Percentiles rank a stretch among this genome's conserved stretches.
Evolutionary conservation across 2,888 invertebrate genomes (phyloP).

Genomic region (Cremastinae sp.): DNA sequence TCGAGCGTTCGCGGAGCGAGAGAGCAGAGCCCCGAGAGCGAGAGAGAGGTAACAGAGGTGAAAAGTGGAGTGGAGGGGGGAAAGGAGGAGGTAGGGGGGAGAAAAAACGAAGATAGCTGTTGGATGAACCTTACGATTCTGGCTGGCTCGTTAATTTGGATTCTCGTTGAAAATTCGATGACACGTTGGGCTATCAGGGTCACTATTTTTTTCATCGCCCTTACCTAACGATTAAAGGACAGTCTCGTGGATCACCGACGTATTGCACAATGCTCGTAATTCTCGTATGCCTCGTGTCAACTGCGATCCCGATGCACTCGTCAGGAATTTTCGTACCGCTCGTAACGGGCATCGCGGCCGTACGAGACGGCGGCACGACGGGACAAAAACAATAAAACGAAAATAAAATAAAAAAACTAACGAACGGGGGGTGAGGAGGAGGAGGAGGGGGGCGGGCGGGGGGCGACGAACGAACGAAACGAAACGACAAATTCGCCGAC

Average conservation of each 20-base stretch:
- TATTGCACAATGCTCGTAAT: conserved; percentile 55
- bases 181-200: neutral
- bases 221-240: conserved; percentile 62
- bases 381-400: conserved; percentile 14
- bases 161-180: neutral
- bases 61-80: conserved; percentile 2
- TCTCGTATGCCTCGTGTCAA: conserved; percentile 54
- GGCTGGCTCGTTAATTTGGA: conserved; percentile 22
- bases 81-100: conserved; percentile 4
- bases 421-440: conserved; percentile 17
- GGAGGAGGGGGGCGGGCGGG: no score
- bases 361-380: conserved; percentile 54
- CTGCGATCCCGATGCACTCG: conserved; percentile 64
- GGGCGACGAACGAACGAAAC: conserved; percentile 46
- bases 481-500: conserved; percentile 34
- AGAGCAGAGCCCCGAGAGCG: conserved; percentile 25
- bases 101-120: conserved; percentile 14
- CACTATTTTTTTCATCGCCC: conserved; percentile 35
- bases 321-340: conserved; percentile 66
- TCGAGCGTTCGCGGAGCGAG: conserved; percentile 41
- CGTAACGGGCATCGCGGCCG: conserved; percentile 74
- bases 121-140: conserved; percentile 50
- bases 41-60: conserved; percentile 8
- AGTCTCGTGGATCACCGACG: conserved; percentile 59
- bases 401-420: conserved; percentile 21